Base-by-base conservation (phyloP, 37 sponge, comb jelly and placozoan species). In the Haliclona indistincta region DNA sequence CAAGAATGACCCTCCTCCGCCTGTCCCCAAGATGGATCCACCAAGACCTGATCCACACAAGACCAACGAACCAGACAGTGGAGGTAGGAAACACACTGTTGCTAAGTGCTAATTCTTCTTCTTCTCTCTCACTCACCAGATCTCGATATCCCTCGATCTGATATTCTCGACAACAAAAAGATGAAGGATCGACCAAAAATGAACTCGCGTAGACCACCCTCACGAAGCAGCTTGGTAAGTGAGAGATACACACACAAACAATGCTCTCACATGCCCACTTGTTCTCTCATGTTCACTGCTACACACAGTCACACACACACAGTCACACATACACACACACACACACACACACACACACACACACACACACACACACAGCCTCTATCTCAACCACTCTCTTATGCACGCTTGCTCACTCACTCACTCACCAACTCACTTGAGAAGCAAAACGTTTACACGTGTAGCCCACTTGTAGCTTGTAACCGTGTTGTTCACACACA, bases 351-450 rank as follows among this genome's bases (percentile, higher is more conserved):
- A 39, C 19, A 45, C 47, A 26, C 62, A 32, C 67, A 68, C 42
- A 54, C 74, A 54, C 74, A 17, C 74, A 73, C 60, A 11, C 60
- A 54, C 38, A 8, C 51, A 47, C 70, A 4, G 6, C 54, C 52
- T 54, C 36, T 44, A 39, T 42, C 39, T 30, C 54, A 67, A 23
- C 41, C 17, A 10, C 39, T 38, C 29, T 41, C 49, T n/a, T 45
- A 26, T 43, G 75, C 40, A 17, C n/a, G 56, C 55, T 36, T 6
- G 32, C 28, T 73, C 6, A 73, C 56, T 1, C 39, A n/a, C n/a
- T n/a, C n/a, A n/a, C n/a, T n/a, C n/a, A n/a, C n/a, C n/a, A n/a
- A n/a, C n/a, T n/a, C 45, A 68, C 68, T 68, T 15, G 20, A 38
- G 8, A 60, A 23, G 7, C 7, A 60, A 67, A 67, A 3, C 43